These are phyloP conservation scores for Thamnaconus septentrionalis DNA, from an alignment of 2,113 vertebrate genomes.

Conservation along the genomic window DNA sequence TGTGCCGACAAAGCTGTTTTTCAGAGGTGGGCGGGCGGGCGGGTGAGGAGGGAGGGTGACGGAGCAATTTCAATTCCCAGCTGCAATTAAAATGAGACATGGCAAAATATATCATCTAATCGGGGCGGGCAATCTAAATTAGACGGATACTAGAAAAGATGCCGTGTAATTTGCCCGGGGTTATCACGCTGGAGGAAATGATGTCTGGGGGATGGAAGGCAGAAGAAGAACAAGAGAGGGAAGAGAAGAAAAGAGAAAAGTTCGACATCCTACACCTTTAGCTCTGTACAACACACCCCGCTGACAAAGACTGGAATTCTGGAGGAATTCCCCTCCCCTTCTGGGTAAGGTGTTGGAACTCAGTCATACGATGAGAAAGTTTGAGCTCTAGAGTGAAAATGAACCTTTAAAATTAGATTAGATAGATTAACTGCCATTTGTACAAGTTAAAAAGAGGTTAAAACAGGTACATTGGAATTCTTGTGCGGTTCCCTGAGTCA, in stretches of 20 bases:
- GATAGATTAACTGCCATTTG: too few relatives aligned
- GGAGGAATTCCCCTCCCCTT: slow-evolving; percentile 36
- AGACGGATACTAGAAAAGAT: slow-evolving; percentile 38
- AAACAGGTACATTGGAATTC: too few relatives aligned
- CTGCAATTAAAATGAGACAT: slow-evolving; percentile 57
- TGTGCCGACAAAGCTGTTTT: slow-evolving; percentile 28
- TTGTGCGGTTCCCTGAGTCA: too few relatives aligned
- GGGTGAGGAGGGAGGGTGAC: neutral
- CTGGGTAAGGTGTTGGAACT: slow-evolving; percentile 40
- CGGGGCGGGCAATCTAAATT: slow-evolving; percentile 52
- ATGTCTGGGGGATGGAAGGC: slow-evolving; percentile 14
- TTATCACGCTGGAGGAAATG: slow-evolving; percentile 37
- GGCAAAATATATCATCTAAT: slow-evolving; percentile 51
- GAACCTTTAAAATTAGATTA: slow-evolving; percentile 31
- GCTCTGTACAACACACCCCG: too few relatives aligned
- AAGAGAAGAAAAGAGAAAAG: slow-evolving; percentile 4
- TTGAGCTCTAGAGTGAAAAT: slow-evolving; percentile 33
- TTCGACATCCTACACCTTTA: neutral
- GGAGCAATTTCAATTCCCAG: slow-evolving; percentile 30
- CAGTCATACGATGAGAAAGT: slow-evolving; percentile 31
- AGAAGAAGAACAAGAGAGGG: slow-evolving; percentile 3
- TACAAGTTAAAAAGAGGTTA: too few relatives aligned
- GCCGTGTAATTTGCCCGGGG: slow-evolving; percentile 27
- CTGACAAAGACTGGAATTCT: slow-evolving; percentile 19
- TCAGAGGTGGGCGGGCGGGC: too few relatives aligned